Percentiles rank a stretch among this genome's conserved stretches.
Conservation (phyloP, 2,797 vertebrate genomes). For the Melanotaenia parkinsoni region DNA sequence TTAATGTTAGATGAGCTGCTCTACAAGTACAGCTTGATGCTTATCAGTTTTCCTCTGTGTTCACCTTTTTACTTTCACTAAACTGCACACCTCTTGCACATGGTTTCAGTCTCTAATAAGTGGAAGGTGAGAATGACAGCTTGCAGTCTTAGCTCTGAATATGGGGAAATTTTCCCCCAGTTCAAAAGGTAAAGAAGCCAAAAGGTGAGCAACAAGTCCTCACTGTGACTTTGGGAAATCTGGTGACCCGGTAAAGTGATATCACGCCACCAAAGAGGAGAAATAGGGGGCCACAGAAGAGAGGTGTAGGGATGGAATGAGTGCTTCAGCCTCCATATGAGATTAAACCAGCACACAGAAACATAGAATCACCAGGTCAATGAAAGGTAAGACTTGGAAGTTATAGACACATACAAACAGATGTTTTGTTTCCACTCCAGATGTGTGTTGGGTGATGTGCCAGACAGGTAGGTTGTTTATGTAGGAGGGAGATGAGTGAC, state of each 20-base stretch:
- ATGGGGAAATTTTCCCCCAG: constrained; percentile 59
- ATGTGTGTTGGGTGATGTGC: constrained; percentile 43
- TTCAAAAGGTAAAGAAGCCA: constrained; percentile 85
- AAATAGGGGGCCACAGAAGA: constrained; percentile 18
- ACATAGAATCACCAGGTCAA: constrained; percentile 56
- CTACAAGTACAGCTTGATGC: constrained; percentile 79
- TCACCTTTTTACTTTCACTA: constrained; percentile 76
- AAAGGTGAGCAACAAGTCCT: constrained; percentile 78
- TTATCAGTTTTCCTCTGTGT: constrained; percentile 76
- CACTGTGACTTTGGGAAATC: constrained; percentile 80
- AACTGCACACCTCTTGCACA: constrained; percentile 38
- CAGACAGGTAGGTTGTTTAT: constrained; percentile 57
- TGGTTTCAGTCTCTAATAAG: constrained; percentile 64
- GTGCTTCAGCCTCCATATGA: constrained; percentile 60
- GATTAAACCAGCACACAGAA: constrained; percentile 52
- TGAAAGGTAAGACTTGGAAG: constrained; percentile 56
- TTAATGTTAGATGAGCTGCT: constrained; percentile 86
- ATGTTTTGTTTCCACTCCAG: constrained; percentile 15
- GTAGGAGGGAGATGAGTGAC: constrained; percentile 38
- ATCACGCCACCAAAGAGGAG: constrained; percentile 64
- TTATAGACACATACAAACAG: constrained; percentile 28
- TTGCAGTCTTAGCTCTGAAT: constrained; percentile 67
- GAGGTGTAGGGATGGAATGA: constrained; percentile 57
- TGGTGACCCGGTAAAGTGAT: constrained; percentile 84
- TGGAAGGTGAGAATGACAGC: constrained; percentile 78